Percentiles rank a stretch among this genome's conserved stretches.
phyloP scores from a whole-genome alignment of 2,797 vertebrate genomes.

The Acomys russatus region DNA sequence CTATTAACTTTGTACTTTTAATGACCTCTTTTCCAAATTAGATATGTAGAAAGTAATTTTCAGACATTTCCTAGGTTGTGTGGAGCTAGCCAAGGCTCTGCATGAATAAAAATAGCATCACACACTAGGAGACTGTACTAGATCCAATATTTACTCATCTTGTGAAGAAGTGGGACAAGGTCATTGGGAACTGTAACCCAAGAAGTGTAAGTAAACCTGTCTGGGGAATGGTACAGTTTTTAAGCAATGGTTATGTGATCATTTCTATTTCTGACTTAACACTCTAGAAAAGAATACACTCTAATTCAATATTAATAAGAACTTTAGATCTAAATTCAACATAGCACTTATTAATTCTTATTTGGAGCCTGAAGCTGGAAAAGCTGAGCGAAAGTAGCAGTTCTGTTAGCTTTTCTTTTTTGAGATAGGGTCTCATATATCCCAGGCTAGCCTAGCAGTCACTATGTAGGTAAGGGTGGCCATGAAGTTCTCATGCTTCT shows the following conservation, averaged over 20 bases:
- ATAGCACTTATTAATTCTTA: slow-evolving; percentile 60
- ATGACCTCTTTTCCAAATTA: slow-evolving; percentile 63
- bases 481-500: not conserved
- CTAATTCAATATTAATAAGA: slow-evolving; percentile 74
- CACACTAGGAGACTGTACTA: slow-evolving; percentile 76
- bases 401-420: slow-evolving; percentile 22
- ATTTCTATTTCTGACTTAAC: slow-evolving; percentile 78
- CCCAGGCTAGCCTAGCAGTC: not conserved
- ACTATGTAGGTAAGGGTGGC: not conserved
- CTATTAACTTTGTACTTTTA: slow-evolving; percentile 69
- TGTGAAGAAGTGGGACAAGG: slow-evolving; percentile 79
- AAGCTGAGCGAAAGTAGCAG: slow-evolving; percentile 31
- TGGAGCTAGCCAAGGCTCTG: slow-evolving; percentile 48
- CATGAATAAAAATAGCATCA: slow-evolving; percentile 78
- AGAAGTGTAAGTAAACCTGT: slow-evolving; percentile 83
- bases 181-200: slow-evolving; percentile 74
- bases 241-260: slow-evolving; percentile 76
- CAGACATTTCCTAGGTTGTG: slow-evolving; percentile 55
- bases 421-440: not conserved
- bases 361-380: slow-evolving; percentile 56
- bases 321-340: slow-evolving; percentile 69
- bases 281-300: slow-evolving; percentile 58
- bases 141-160: slow-evolving; percentile 79
- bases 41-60: slow-evolving; percentile 60
- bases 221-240: slow-evolving; percentile 73